These are phyloP conservation scores for Drosophila anomelani DNA, from an alignment of 2,888 invertebrate genomes.

Conservation along the genomic window DNA sequence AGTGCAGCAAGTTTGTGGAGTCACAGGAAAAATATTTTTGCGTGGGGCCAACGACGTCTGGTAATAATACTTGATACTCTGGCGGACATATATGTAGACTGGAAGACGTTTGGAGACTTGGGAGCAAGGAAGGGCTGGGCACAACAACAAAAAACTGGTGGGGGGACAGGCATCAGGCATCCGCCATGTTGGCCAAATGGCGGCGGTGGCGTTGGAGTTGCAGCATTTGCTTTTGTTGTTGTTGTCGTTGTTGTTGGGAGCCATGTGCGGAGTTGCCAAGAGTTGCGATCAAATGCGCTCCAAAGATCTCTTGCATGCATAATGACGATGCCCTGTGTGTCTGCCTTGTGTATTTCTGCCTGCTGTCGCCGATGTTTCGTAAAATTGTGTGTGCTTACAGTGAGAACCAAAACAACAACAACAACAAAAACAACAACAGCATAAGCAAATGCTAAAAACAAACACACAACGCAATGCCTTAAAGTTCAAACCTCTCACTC, in stretches of 20 bases:
- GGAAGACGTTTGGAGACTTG: slow-evolving; percentile 13
- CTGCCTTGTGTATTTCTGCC: slow-evolving; percentile 18
- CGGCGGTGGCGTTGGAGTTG: slow-evolving; percentile 51
- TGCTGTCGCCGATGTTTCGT: slow-evolving; percentile 44
- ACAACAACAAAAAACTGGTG: not conserved
- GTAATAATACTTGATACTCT: slow-evolving; percentile 22
- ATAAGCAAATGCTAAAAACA: slow-evolving; percentile 62
- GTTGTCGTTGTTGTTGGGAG: slow-evolving; percentile 30
- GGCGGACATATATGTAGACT: slow-evolving; percentile 16
- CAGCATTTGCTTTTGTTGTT: slow-evolving; percentile 3
- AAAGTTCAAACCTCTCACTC: slow-evolving; percentile 44
- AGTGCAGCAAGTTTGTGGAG: slow-evolving; percentile 38
- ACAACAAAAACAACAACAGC: slow-evolving; percentile 27
- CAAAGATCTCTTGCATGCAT: slow-evolving; percentile 62
- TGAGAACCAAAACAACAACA: slow-evolving; percentile 26
- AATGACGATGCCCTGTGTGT: slow-evolving; percentile 47
- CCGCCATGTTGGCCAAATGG: slow-evolving; percentile 62
- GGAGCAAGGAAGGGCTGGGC: slow-evolving; percentile 10
- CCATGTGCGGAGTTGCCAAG: slow-evolving; percentile 35
- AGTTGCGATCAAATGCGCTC: slow-evolving; percentile 36
- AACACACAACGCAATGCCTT: slow-evolving; percentile 50
- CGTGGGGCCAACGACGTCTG: slow-evolving; percentile 61
- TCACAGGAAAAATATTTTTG: slow-evolving; percentile 67
- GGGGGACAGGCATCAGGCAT: slow-evolving; percentile 15
- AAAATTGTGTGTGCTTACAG: slow-evolving; percentile 51